Evolutionary conservation across 2,113 vertebrate species (phyloP).

Genomic region (Gallinago paraguaiae): DNA sequence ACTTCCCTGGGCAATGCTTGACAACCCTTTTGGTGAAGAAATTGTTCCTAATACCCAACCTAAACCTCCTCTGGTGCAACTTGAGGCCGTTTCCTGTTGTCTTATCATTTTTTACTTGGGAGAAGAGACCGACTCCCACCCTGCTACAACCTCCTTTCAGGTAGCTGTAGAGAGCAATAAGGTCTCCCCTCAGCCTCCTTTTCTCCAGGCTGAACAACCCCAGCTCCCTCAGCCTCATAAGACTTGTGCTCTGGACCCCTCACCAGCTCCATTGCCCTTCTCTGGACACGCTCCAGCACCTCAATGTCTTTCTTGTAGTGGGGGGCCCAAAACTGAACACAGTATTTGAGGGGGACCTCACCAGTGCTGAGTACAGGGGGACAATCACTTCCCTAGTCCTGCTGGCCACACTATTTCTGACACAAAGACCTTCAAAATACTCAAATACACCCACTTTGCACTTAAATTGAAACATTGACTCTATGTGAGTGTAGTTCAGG

Average conservation of each 20-base stretch:
- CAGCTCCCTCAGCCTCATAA: background rate
- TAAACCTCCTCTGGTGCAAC: background rate
- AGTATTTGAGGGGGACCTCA: background rate
- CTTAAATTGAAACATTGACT: background rate
- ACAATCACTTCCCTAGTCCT: background rate
- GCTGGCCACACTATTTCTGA: background rate
- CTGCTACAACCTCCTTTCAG: background rate
- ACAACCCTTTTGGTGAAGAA: background rate
- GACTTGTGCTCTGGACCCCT: background rate
- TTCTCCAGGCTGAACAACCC: background rate
- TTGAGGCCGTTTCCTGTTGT: background rate
- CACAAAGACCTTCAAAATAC: background rate
- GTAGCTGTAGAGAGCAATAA: background rate
- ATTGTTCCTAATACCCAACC: background rate
- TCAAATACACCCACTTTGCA: background rate
- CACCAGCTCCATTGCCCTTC: background rate
- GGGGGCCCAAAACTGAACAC: background rate
- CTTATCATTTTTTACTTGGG: background rate
- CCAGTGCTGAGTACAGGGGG: background rate
- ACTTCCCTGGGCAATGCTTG: background rate
- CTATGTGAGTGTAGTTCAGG: background rate
- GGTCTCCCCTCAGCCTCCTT: background rate
- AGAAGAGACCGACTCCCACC: background rate
- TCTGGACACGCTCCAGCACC: background rate
- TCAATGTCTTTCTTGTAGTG: background rate